These are phyloP conservation scores for Dolichopus griseipennis DNA, from an alignment of 2,888 invertebrate genomes.

Conservation along the genomic window DNA sequence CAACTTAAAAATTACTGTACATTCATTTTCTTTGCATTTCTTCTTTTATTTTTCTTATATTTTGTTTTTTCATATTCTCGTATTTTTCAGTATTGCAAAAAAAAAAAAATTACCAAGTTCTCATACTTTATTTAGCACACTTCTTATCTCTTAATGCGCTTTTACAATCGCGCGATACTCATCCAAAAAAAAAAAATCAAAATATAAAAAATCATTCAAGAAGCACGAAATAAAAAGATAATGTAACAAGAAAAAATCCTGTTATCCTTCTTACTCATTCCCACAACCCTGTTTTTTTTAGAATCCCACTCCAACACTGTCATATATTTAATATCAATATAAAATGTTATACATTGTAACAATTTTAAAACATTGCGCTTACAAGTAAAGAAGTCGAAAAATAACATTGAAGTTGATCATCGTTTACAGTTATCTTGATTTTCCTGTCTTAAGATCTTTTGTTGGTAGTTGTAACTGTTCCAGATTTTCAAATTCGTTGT, in stretches of 20 bases:
- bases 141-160: conserved; percentile 1
- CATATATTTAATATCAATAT: not conserved
- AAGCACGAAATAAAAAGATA: not conserved
- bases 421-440: not conserved
- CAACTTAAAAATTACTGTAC: not conserved
- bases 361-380: no score
- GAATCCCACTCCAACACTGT: not conserved
- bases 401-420: no score
- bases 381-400: no score
- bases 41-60: not conserved
- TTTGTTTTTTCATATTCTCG: not conserved
- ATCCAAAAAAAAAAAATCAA: not conserved
- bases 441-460: not conserved
- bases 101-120: no score
- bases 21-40: not conserved
- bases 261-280: not conserved
- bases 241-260: no score
- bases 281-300: not conserved
- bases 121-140: not conserved
- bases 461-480: no score
- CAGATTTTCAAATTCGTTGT: no score
- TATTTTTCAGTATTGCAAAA: no score
- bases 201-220: not conserved
- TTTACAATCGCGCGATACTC: not conserved
- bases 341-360: not conserved